Conservation (phyloP, 2,797 vertebrate species). For the Notolabrus celidotus region DNA sequence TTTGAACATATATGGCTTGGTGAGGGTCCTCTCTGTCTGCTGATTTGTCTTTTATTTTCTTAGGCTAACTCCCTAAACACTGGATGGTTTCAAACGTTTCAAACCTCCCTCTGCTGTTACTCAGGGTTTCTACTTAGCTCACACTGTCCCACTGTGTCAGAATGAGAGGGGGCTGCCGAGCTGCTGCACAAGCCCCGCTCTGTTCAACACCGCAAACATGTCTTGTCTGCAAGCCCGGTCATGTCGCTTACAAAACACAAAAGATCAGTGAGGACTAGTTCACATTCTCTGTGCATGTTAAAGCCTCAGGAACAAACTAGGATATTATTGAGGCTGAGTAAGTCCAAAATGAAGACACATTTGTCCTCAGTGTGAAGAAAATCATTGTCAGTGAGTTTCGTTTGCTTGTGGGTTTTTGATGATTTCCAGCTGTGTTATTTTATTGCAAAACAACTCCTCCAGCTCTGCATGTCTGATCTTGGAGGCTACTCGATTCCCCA, state of each 20-base stretch:
- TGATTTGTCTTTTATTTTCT: background rate
- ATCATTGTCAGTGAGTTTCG: constrained; percentile 9
- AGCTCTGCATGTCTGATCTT: constrained; percentile 43
- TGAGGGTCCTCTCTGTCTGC: background rate
- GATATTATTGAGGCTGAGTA: background rate
- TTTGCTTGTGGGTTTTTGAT: constrained; percentile 10
- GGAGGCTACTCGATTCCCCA: constrained; percentile 14
- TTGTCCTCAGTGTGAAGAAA: background rate
- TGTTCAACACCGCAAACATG: constrained; percentile 57
- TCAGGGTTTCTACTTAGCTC: constrained; percentile 35
- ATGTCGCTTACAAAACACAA: constrained; percentile 58
- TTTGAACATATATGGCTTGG: background rate
- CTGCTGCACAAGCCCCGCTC: constrained; percentile 64
- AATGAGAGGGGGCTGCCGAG: constrained; percentile 38
- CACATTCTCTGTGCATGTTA: constrained; percentile 30
- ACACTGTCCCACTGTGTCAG: constrained; percentile 61
- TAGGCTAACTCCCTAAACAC: background rate
- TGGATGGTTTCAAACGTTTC: background rate
- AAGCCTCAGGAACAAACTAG: constrained; percentile 9
- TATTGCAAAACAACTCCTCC: constrained; percentile 16
- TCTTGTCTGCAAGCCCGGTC: constrained; percentile 67
- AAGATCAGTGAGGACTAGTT: constrained; percentile 59
- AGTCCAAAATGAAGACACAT: background rate
- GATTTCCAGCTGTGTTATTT: constrained; percentile 34
- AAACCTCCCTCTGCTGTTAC: constrained; percentile 31